Base-by-base conservation (phyloP, 2,888 invertebrate species). In the Agrilus mali region DNA sequence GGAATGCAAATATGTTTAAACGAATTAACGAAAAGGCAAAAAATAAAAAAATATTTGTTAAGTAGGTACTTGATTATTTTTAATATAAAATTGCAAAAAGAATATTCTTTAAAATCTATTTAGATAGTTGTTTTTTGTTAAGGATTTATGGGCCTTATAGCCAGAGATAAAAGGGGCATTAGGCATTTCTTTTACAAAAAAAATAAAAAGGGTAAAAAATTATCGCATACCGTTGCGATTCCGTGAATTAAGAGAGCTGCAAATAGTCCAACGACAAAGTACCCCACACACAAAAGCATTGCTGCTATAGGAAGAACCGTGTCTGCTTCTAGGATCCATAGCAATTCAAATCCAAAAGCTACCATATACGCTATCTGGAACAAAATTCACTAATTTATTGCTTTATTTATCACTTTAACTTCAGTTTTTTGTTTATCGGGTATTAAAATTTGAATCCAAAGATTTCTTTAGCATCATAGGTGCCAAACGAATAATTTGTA, bases 321-420 rank as follows among this genome's bases (percentile, higher is more conserved):
- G 53, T 65, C 61, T 40, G 69, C 65, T 52, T 69, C 65, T 47
- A 71, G 61, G 41, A 68, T 65, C 71, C 72, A 72, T 65, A 71
- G 61, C 41, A 72, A 52, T 53, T 72, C 72, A 50, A 72, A 69
- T 31, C 69, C 68, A 53, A 72, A 72, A 7, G 71, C 71, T 47
- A 72, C 69, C 48, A 71, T 58, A 55, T 72, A 72, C 32, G 69
- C 70, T 33, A 71, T 69, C 72, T 72, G 66, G n/a, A 65, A 66
- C 45, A 52, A 44, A 53, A 27, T 4, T 4, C 20, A 20, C 2
- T 3, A 27, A 10, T 10, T 2, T 27, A 27, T 10, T 10, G 10
- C n/a, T 3, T 2, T 27, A 27, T 2, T 27, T 27, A 2, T 8
- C 22, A 7, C 35, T 10, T 8, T 8, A 34, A 15, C 17, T 3